phyloP scores from a whole-genome alignment of 2,888 invertebrate genomes.

The Crematogaster levior region DNA sequence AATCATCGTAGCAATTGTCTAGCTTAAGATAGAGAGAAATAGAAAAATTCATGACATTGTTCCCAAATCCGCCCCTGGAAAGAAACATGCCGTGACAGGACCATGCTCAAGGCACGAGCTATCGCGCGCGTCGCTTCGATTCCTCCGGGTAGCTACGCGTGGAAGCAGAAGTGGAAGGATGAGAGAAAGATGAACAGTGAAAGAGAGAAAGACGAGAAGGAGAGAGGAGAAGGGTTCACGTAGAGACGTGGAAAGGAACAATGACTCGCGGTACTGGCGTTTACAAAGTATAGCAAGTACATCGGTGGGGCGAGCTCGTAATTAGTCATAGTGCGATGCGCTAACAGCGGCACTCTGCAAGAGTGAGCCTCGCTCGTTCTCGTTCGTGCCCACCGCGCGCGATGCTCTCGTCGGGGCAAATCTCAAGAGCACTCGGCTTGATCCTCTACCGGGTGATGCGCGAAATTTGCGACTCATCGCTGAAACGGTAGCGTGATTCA shows the following conservation, averaged over 20 bases:
- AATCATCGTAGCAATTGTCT: background rate
- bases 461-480: slow-evolving; percentile 16
- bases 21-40: background rate
- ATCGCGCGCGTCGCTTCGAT: slow-evolving; percentile 66
- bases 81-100: slow-evolving; percentile 60
- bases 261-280: slow-evolving; percentile 72
- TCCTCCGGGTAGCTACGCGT: slow-evolving; percentile 63
- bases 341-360: slow-evolving; percentile 85
- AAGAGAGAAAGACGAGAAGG: slow-evolving; percentile 3
- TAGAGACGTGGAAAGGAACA: slow-evolving; percentile 73
- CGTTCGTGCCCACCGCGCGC: slow-evolving; percentile 57
- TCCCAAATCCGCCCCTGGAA: slow-evolving; percentile 36
- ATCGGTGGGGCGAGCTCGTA: slow-evolving; percentile 75
- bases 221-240: slow-evolving; percentile 47
- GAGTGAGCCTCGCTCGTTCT: slow-evolving; percentile 78
- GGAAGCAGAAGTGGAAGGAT: slow-evolving; percentile 39
- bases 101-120: slow-evolving; percentile 71
- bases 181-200: background rate
- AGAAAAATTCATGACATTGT: background rate
- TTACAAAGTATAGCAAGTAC: slow-evolving; percentile 66
- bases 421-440: slow-evolving; percentile 64
- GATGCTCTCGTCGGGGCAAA: slow-evolving; percentile 58
- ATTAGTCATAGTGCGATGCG: slow-evolving; percentile 85
- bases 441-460: slow-evolving; percentile 65
- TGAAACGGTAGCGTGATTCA: slow-evolving; percentile 18